Evolutionary conservation across 2,888 invertebrate genomes (phyloP), one percentile per base, ranked within the genome.

Genomic region (Syritta pipiens): DNA sequence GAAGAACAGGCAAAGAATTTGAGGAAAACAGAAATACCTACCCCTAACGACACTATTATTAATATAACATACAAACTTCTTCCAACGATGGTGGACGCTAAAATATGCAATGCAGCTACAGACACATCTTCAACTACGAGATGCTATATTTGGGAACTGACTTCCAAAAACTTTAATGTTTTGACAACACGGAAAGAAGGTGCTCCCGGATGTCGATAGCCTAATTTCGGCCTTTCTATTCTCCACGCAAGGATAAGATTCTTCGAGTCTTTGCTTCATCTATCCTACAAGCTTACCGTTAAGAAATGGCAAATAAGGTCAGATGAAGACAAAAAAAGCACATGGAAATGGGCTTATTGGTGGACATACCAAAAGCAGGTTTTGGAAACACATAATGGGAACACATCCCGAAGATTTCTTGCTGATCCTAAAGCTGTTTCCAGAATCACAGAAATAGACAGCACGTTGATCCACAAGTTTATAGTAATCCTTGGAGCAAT

Each of bases 321-420:
- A 12, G 30, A 57, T 37, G 28, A 28, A n/a, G 40, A 57, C 24
- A 57, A 57, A 72, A 37, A 28, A 19, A 4, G 35, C 4, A 7
- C 63, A 55, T 32, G 9, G 3, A 65, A 20, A 55, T 57, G 12
- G 40, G 44, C 1, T 57, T 72, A 9, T 26, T 28, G 2, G 72
- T 63, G 7, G 49, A 42, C 48, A 63, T 49, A 10, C 63, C 63
- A 4, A 72, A 55, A 44, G 60, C 53, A 7, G 67, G 63, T n/a
- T 46, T 60, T 26, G 67, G 46, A 28, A 28, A 19, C 46, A 63
- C 63, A 55, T 28, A 55, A 53, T 28, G 63, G 71, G 2, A 62
- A 53, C 44, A 71, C 71, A 12, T 14, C 62, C 6, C 59, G 71
- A 14, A 62, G 30, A 48, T 65, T 72, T 74, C 67, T 74, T 48